Conservation (phyloP, 2,797 vertebrate genomes). For the Cossypha polioptera region DNA sequence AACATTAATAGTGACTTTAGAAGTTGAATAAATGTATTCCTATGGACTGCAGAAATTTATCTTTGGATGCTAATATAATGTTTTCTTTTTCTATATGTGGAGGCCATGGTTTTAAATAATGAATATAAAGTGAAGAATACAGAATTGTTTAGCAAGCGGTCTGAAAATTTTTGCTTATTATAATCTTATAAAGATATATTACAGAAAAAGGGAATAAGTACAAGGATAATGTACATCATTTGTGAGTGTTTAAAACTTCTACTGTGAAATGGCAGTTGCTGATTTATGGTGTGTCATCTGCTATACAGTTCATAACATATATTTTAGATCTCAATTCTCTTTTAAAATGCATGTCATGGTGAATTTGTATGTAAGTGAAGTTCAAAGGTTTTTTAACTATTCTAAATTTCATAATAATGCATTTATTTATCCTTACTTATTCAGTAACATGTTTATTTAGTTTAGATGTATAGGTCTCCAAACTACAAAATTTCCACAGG, state of each 20-base stretch:
- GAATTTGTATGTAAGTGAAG: background rate
- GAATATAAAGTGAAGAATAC: background rate
- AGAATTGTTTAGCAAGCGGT: background rate
- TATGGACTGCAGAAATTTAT: background rate
- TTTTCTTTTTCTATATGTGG: background rate
- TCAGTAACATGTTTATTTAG: background rate
- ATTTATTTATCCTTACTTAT: background rate
- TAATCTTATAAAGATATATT: background rate
- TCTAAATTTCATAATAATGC: background rate
- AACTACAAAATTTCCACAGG: background rate
- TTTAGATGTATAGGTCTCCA: background rate
- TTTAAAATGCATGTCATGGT: background rate
- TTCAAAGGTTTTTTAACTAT: background rate
- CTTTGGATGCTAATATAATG: background rate
- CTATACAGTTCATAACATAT: background rate
- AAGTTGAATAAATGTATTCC: background rate
- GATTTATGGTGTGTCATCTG: background rate
- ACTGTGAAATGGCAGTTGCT: background rate
- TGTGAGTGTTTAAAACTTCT: background rate
- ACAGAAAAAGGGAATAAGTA: background rate
- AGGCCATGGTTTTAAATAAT: background rate
- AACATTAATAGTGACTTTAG: background rate
- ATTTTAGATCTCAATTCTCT: background rate
- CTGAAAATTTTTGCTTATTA: background rate
- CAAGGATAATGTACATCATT: background rate